Conservation (phyloP, 2,888 invertebrate genomes). For the Hypena proboscidalis region DNA sequence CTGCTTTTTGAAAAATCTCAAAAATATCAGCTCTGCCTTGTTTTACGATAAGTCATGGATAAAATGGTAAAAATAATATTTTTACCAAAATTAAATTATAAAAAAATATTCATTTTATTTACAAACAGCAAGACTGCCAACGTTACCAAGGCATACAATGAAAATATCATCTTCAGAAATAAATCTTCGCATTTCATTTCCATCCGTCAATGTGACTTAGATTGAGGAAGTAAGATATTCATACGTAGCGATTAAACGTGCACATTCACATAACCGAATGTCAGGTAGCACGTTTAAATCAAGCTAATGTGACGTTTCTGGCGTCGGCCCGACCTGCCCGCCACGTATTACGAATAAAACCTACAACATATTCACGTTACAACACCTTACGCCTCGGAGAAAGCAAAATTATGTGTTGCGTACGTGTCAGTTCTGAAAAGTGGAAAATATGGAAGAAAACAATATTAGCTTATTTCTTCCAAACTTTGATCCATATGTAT, state of each 20-base stretch:
- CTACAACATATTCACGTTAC: slow-evolving; percentile 31
- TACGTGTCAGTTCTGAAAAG: neutral
- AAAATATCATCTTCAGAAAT: no score
- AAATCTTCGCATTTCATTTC: no score
- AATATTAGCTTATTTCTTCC: no score
- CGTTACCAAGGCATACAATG: no score
- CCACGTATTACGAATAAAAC: slow-evolving; percentile 52
- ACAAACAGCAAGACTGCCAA: no score
- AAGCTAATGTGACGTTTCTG: slow-evolving; percentile 78
- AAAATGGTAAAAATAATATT: no score
- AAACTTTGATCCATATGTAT: no score
- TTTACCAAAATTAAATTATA: no score
- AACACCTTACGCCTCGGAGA: slow-evolving; percentile 8
- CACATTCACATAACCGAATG: slow-evolving; percentile 45
- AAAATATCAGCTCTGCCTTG: no score
- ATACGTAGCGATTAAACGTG: slow-evolving; percentile 44
- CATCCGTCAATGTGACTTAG: neutral
- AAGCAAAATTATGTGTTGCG: neutral
- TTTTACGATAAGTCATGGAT: no score
- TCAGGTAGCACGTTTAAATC: slow-evolving; percentile 78
- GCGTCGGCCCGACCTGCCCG: slow-evolving; percentile 59
- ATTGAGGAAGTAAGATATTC: slow-evolving; percentile 7
- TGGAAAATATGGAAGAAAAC: neutral
- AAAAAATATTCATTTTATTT: no score
- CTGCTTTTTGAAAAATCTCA: no score